Evolutionary conservation across 2,797 vertebrate species (phyloP).

Genomic region (Buphagus erythrorhynchus): DNA sequence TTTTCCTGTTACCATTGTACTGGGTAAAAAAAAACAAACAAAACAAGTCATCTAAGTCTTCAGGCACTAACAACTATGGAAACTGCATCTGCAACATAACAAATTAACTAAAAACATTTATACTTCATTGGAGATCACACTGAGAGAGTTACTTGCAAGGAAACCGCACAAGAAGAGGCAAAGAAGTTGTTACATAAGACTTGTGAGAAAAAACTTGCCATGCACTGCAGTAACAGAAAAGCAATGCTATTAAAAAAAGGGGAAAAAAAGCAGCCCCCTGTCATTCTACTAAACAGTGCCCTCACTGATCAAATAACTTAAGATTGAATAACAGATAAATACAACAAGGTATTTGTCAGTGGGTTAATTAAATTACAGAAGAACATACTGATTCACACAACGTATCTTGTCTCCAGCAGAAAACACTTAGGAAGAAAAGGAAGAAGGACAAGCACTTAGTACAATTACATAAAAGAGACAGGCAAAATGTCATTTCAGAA

Average conservation of each 20-base stretch:
- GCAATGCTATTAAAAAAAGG: background rate
- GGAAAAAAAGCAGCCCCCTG: background rate
- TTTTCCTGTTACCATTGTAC: background rate
- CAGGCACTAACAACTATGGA: background rate
- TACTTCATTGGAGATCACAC: background rate
- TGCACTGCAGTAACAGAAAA: background rate
- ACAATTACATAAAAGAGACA: background rate
- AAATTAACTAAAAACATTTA: background rate
- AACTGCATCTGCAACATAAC: background rate
- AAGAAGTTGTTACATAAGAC: background rate
- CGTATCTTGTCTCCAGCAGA: background rate
- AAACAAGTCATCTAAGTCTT: background rate
- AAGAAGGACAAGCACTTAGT: background rate
- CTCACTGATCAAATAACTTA: background rate
- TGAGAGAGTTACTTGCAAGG: background rate
- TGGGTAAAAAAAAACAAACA: background rate
- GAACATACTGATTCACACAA: background rate
- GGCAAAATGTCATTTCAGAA: background rate
- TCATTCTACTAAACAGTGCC: background rate
- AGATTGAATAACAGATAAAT: background rate
- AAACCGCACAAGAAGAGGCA: background rate
- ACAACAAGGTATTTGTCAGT: background rate
- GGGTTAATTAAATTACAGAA: constrained; percentile 6
- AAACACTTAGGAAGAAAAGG: background rate
- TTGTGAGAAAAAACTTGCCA: background rate